phyloP scores from a whole-genome alignment of 2,888 invertebrate genomes.

The Tachina grossa region DNA sequence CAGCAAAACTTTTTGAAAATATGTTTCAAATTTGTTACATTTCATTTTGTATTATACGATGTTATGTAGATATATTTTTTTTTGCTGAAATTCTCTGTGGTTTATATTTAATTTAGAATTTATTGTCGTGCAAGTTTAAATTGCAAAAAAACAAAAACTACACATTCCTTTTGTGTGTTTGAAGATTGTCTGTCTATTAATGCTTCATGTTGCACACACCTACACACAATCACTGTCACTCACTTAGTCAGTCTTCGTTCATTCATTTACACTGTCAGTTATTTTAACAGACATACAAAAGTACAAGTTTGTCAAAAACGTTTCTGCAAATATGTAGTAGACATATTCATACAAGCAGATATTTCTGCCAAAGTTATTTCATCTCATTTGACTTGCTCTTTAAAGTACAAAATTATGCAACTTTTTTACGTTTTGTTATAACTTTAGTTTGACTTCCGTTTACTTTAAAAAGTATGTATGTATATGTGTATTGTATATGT shows the following conservation, averaged over 20 bases:
- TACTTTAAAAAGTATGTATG: not conserved
- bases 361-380: slow-evolving; percentile 44
- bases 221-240: slow-evolving; percentile 35
- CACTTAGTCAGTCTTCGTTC: slow-evolving; percentile 32
- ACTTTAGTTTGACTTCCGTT: slow-evolving; percentile 20
- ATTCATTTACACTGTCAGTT: slow-evolving; percentile 52
- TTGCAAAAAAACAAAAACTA: slow-evolving; percentile 9
- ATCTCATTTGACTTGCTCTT: slow-evolving; percentile 48
- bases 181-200: slow-evolving; percentile 11
- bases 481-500: not conserved
- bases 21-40: slow-evolving; percentile 49
- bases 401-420: slow-evolving; percentile 65
- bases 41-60: not conserved
- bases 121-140: slow-evolving; percentile 43
- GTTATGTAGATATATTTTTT: not conserved
- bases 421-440: slow-evolving; percentile 22
- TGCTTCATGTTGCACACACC: not conserved
- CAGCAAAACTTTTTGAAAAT: slow-evolving; percentile 40
- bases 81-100: slow-evolving; percentile 41
- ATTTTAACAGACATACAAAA: slow-evolving; percentile 39
- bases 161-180: not conserved
- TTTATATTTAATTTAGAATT: slow-evolving; percentile 58
- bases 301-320: not conserved
- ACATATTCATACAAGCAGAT: slow-evolving; percentile 9
- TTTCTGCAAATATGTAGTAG: not conserved